These are phyloP conservation scores for Daubentonia madagascariensis DNA, from an alignment of 2,113 vertebrate genomes.

Conservation along the genomic window DNA sequence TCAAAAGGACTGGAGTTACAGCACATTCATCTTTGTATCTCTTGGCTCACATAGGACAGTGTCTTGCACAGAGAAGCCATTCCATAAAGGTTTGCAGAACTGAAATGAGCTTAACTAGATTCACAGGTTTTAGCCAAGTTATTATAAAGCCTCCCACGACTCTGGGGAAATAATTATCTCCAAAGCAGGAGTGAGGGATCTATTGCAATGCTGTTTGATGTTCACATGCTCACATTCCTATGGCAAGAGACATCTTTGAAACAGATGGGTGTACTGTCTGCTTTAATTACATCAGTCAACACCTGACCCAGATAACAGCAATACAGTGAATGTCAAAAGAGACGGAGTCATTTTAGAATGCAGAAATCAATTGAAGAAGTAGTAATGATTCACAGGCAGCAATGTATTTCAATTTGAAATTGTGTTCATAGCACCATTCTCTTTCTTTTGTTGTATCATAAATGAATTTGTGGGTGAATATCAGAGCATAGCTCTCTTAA, in stretches of 20 bases:
- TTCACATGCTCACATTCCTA: background rate
- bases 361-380: background rate
- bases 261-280: background rate
- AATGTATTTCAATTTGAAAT: background rate
- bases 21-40: background rate
- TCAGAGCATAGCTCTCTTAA: background rate
- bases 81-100: background rate
- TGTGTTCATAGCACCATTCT: background rate
- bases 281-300: background rate
- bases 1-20: background rate
- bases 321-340: background rate
- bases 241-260: background rate
- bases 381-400: background rate
- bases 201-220: background rate
- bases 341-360: background rate
- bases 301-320: background rate
- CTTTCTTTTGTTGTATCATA: background rate
- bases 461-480: background rate
- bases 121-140: background rate
- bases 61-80: background rate
- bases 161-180: constrained; percentile 31
- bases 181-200: background rate
- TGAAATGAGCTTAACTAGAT: background rate
- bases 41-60: background rate
- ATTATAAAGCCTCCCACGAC: background rate